Percentiles rank a stretch among this genome's conserved stretches.
phyloP scores from a whole-genome alignment of 1,140 invertebrate species.

The Rhagoletis zephyria region DNA sequence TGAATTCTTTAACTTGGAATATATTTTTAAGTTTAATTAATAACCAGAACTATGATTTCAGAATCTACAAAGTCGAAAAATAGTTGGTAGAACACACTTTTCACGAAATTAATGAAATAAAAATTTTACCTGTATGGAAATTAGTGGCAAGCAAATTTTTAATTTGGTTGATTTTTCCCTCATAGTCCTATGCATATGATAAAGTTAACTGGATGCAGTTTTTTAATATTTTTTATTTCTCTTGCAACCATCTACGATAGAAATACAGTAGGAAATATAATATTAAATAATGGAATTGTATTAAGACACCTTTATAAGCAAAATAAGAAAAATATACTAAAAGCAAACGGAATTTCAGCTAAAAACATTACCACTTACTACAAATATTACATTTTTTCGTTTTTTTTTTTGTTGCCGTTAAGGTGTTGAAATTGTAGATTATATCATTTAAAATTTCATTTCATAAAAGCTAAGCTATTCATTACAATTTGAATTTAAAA shows the following conservation, averaged over 20 bases:
- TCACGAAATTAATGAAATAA: too few relatives aligned
- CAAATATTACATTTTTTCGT: too few relatives aligned
- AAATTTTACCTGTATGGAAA: not conserved
- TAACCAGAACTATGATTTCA: too few relatives aligned
- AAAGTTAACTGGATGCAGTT: too few relatives aligned
- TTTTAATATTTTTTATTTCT: not conserved
- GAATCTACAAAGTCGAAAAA: too few relatives aligned
- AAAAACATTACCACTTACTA: not conserved
- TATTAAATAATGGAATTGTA: not conserved
- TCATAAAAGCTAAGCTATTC: not conserved
- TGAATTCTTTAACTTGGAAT: too few relatives aligned
- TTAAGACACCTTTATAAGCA: not conserved
- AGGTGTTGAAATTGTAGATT: too few relatives aligned
- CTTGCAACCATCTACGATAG: not conserved
- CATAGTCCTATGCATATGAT: too few relatives aligned
- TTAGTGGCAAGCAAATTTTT: not conserved
- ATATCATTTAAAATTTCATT: not conserved
- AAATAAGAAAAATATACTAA: not conserved
- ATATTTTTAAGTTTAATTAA: too few relatives aligned
- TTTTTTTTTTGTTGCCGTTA: not conserved
- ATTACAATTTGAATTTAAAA: slow-evolving; percentile 82
- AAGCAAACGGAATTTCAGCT: too few relatives aligned
- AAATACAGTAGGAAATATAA: not conserved
- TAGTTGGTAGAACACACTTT: too few relatives aligned
- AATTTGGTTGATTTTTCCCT: too few relatives aligned